Conservation (phyloP, 1,140 invertebrate species). For the Meloidogyne chitwoodi region DNA sequence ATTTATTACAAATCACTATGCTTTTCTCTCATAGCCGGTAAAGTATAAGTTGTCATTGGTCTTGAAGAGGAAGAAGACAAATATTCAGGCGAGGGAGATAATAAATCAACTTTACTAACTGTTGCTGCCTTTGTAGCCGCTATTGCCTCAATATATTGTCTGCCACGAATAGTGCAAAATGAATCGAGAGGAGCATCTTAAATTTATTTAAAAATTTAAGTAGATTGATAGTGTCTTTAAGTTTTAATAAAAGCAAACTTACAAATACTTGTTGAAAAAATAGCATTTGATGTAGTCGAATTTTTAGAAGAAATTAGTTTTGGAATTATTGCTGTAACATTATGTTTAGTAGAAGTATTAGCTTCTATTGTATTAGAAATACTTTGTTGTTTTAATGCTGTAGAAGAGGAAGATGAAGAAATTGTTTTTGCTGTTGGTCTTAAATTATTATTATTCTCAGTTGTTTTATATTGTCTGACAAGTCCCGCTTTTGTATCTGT, state of each 20-base stretch:
- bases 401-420: background rate
- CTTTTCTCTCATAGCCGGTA: background rate
- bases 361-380: background rate
- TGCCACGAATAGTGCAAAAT: background rate
- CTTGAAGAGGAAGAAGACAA: background rate
- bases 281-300: background rate
- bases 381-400: background rate
- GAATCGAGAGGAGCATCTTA: background rate
- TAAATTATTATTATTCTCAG: background rate
- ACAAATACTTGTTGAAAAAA: background rate
- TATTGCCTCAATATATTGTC: background rate
- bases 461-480: background rate
- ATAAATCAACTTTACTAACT: background rate
- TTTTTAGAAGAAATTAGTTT: background rate
- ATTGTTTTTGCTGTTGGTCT: background rate
- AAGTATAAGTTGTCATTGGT: background rate
- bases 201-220: background rate
- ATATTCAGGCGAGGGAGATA: conserved; percentile 2
- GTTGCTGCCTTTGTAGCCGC: background rate
- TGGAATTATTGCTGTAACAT: background rate
- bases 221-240: too few species aligned
- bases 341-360: background rate
- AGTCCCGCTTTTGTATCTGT: background rate
- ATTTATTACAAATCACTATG: background rate
- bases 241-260: background rate